Percentiles rank a stretch among this genome's conserved stretches.
Conservation (phyloP, 2,113 vertebrate species). For the Vimba vimba region DNA sequence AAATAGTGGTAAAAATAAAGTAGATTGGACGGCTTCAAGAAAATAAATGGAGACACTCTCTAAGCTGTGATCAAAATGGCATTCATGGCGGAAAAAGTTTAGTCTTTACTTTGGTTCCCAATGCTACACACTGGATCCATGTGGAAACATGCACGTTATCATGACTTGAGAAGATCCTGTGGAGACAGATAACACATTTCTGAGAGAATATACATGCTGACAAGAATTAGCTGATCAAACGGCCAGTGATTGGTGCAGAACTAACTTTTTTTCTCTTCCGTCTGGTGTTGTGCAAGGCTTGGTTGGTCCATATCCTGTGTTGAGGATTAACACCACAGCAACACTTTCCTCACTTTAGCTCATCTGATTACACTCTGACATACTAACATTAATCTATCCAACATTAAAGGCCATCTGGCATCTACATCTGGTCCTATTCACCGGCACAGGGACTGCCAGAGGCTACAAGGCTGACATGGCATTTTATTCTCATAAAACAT, state of each 20-base stretch:
- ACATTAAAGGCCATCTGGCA: slow-evolving; percentile 50
- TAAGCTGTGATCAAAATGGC: background rate
- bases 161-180: background rate
- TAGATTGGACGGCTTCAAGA: background rate
- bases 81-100: background rate
- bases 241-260: background rate
- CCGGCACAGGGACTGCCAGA: background rate
- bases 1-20: background rate
- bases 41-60: background rate
- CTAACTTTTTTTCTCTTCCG: no score
- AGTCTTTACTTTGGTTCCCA: background rate
- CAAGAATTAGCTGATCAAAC: background rate
- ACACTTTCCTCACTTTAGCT: slow-evolving; percentile 17
- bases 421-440: slow-evolving; percentile 1
- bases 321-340: slow-evolving; percentile 1
- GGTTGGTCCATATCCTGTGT: background rate
- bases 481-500: slow-evolving; percentile 24
- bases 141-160: background rate
- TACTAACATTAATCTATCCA: slow-evolving; percentile 41
- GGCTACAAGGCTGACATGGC: slow-evolving; percentile 32
- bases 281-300: background rate
- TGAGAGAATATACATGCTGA: background rate
- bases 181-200: background rate
- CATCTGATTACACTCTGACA: slow-evolving; percentile 20
- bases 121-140: background rate